Evolutionary conservation across 35 echinoderm and acorn worm genomes (phyloP), one percentile per base, ranked within the genome.

Genomic region (Ophioderma brevispina): DNA sequence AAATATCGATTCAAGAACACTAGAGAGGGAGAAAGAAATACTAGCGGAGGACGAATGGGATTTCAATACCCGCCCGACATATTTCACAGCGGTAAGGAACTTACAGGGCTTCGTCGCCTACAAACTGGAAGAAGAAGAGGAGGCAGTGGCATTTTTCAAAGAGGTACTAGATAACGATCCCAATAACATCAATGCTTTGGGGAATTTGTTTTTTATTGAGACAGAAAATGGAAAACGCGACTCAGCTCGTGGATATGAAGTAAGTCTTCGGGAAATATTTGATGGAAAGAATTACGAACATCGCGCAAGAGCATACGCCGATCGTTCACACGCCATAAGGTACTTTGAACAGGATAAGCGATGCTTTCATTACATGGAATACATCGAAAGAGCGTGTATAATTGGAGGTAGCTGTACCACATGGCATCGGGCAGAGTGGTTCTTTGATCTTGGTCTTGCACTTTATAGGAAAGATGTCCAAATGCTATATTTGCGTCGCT

Each of bases 401-500:
- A 25, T 93, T 32, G 88, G 95, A 6, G 39, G 35, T 76, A 43
- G 90, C 25, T 93, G 91, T 59, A 33, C 43, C 18, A 84, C 38
- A 1, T 87, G 91, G 0, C 81, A 90, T 13, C 39, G 79, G 28
- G 87, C 46, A 25, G 95, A 97, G 76, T 97, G 95, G 95, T 87
- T 97, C 75, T 97, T 97, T 30, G 95, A 97, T 82, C 89, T 90
- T 91, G 95, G 77, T 1, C 81, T 93, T 15, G 95, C 95, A 19
- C 80, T 97, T 1, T 97, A 93, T 42, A 50, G 95, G 19, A 70
- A 78, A 39, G 95, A 97, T 78, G 88, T 90, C 36, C 95, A 97
- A 77, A 93, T 92, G 79, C n/a, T 95, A 31, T 94, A 94, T 39
- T 36, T 94, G 19, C 81, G 87, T 34, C 38, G 89, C 18, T 32